Evolutionary conservation across 2,888 invertebrate species (phyloP).

Genomic region (Pocota personata): DNA sequence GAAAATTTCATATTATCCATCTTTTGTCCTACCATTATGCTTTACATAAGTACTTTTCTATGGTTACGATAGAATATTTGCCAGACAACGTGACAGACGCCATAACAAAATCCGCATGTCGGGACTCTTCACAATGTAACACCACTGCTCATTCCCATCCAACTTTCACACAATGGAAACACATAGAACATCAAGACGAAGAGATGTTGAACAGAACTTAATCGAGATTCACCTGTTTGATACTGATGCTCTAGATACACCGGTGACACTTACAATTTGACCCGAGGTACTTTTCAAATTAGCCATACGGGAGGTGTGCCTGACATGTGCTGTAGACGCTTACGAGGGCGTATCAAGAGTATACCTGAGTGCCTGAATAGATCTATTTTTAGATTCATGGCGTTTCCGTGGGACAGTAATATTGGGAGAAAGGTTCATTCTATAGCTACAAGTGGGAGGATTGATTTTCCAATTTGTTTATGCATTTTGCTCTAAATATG

Average conservation of each 20-base stretch:
- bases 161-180: neutral
- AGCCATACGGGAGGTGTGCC: neutral
- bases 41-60: neutral
- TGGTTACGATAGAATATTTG: neutral
- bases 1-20: neutral
- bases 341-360: neutral
- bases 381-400: neutral
- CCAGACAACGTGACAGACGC: slow-evolving; percentile 30
- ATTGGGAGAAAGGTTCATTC: neutral
- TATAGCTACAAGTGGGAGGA: neutral
- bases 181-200: neutral
- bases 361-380: too few species aligned
- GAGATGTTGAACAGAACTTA: neutral
- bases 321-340: slow-evolving; percentile 18
- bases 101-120: neutral
- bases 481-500: neutral
- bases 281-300: neutral
- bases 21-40: neutral
- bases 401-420: neutral
- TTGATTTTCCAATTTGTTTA: neutral
- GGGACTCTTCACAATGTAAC: slow-evolving; percentile 6
- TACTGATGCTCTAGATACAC: slow-evolving; percentile 28
- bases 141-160: neutral
- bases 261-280: neutral
- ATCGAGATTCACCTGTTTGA: slow-evolving; percentile 28